phyloP scores from a whole-genome alignment of 2,797 vertebrate species.

The Otolemur crassicaudatus region DNA sequence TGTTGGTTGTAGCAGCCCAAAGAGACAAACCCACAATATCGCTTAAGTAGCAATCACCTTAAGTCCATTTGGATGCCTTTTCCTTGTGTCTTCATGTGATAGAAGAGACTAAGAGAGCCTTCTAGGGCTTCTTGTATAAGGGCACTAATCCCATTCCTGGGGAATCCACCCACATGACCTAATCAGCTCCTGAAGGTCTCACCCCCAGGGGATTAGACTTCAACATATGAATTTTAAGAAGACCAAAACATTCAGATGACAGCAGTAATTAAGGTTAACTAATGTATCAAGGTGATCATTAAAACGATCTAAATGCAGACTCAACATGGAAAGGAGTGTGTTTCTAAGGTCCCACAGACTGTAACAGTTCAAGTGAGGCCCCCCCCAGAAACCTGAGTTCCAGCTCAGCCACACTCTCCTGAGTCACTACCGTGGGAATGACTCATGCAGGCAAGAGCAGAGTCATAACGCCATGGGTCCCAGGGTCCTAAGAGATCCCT shows the following conservation, averaged over 20 bases:
- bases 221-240: background rate
- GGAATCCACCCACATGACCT: background rate
- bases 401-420: too few species aligned
- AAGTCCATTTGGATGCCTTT: background rate
- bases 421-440: background rate
- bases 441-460: rapidly evolving
- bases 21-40: background rate
- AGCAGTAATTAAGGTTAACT: background rate
- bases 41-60: background rate
- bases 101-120: background rate
- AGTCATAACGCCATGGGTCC: too few species aligned
- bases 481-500: background rate
- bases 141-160: background rate
- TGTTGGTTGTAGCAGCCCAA: background rate
- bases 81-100: background rate
- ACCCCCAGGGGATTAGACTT: background rate
- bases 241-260: background rate
- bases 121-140: background rate
- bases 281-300: background rate
- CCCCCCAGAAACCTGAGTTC: background rate
- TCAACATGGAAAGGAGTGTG: background rate
- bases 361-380: too few species aligned
- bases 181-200: background rate
- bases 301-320: background rate
- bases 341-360: background rate